Percentiles rank a stretch among this genome's conserved stretches.
Evolutionary conservation across 2,797 vertebrate genomes (phyloP).

Genomic region (Danio choprae): DNA sequence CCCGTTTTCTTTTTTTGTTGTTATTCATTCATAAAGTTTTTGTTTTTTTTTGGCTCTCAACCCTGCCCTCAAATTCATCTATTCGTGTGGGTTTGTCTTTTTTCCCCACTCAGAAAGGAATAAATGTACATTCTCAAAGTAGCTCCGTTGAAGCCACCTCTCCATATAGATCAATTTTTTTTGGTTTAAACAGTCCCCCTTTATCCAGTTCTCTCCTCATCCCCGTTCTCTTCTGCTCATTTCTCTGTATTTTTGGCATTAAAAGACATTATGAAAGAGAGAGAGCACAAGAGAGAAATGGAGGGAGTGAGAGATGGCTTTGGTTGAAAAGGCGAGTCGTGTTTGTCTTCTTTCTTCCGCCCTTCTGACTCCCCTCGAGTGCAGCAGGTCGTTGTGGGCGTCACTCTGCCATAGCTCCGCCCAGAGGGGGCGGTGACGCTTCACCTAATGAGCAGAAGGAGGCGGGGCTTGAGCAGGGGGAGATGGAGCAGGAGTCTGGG

Average conservation of each 20-base stretch:
- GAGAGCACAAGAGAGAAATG: conserved; percentile 64
- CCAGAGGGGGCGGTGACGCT: conserved; percentile 81
- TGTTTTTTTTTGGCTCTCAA: conserved; percentile 61
- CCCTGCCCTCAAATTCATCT: conserved; percentile 67
- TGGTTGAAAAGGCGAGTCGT: conserved; percentile 80
- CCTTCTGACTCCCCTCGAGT: conserved; percentile 65
- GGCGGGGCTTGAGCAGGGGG: conserved; percentile 82
- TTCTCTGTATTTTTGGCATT: conserved; percentile 79
- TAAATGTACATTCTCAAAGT: conserved; percentile 57
- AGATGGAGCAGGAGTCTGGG: conserved; percentile 78
- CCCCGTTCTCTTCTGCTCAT: conserved; percentile 67
- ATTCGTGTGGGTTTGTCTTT: conserved; percentile 38
- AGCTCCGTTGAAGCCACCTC: conserved; percentile 66
- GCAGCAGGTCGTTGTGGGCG: conserved; percentile 61
- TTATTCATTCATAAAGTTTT: conserved; percentile 55
- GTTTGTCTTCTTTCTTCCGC: conserved; percentile 63
- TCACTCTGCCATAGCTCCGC: conserved; percentile 85
- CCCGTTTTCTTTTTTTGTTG: conserved; percentile 45
- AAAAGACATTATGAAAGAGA: conserved; percentile 67
- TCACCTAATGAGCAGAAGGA: conserved; percentile 84
- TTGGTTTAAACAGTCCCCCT: conserved; percentile 73
- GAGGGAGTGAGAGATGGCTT: conserved; percentile 81
- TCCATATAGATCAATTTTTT: conserved; percentile 72
- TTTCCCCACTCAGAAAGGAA: conserved; percentile 60
- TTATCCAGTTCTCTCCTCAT: conserved; percentile 71